Evolutionary conservation across 1,140 invertebrate genomes (phyloP).

Genomic region (Melitaea cinxia): DNA sequence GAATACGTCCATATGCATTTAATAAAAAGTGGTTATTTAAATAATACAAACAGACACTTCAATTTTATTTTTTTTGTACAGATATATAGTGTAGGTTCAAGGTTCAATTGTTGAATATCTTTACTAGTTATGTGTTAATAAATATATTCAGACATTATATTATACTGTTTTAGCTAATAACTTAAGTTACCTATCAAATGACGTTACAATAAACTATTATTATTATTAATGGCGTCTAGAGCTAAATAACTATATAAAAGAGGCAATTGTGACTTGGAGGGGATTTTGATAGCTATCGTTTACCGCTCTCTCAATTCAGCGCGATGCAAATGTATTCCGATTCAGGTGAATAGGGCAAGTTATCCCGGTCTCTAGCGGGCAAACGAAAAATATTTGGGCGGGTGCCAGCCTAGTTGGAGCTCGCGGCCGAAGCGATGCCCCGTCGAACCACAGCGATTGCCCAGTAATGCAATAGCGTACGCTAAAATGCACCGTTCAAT

Average conservation of each 20-base stretch:
- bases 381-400: constrained; percentile 73
- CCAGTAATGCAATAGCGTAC: constrained; percentile 51
- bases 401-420: constrained; percentile 58
- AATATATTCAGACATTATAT: too few species aligned
- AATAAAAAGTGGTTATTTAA: too few species aligned
- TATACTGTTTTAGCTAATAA: too few species aligned
- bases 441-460: constrained; percentile 46
- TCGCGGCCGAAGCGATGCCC: constrained; percentile 49
- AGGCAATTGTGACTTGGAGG: not conserved
- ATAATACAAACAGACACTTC: too few species aligned
- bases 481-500: constrained; percentile 47
- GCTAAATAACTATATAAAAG: not conserved
- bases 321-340: constrained; percentile 59
- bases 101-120: too few species aligned
- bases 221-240: not conserved
- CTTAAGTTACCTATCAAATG: not conserved
- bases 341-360: constrained; percentile 74
- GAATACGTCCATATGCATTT: too few species aligned
- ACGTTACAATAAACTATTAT: not conserved
- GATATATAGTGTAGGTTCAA: too few species aligned
- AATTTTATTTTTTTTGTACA: too few species aligned
- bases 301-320: constrained; percentile 31
- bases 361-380: constrained; percentile 58
- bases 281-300: constrained; percentile 12
- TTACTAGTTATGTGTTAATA: too few species aligned